Evolutionary conservation across 2,888 invertebrate species (phyloP).

Genomic region (Papilio gigon): DNA sequence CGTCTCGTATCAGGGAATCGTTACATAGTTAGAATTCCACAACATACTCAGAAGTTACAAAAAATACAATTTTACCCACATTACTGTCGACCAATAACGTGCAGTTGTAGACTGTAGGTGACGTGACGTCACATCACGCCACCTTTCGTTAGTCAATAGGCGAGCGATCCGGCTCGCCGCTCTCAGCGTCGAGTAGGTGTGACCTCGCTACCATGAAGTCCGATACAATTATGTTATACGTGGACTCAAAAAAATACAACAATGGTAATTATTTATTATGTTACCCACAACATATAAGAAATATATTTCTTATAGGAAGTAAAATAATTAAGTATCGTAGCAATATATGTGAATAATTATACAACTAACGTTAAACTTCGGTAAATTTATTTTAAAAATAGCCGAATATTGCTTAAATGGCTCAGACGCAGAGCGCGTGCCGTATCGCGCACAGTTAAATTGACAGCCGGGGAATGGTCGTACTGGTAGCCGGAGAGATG

Average conservation of each 20-base stretch:
- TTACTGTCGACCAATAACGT: constrained; percentile 61
- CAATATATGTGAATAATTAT: neutral
- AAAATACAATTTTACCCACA: constrained; percentile 44
- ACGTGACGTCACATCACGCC: constrained; percentile 82
- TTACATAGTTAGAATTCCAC: constrained; percentile 45
- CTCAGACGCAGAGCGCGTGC: constrained; percentile 49
- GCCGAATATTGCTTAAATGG: constrained; percentile 15
- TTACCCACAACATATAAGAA: neutral
- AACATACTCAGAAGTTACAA: constrained; percentile 29
- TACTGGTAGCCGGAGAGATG: constrained; percentile 64
- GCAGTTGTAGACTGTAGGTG: constrained; percentile 70
- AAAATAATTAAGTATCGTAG: neutral
- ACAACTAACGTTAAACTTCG: neutral
- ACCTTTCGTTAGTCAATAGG: constrained; percentile 78
- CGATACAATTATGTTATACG: neutral
- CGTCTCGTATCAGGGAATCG: constrained; percentile 50
- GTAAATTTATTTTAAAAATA: neutral
- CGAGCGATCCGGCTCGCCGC: constrained; percentile 71
- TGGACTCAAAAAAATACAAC: neutral
- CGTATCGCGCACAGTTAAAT: constrained; percentile 71
- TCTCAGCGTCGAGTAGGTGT: constrained; percentile 48
- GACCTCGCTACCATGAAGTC: constrained; percentile 46
- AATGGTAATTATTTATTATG: neutral
- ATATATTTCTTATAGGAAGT: neutral
- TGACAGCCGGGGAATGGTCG: constrained; percentile 63